Percentiles rank a stretch among this genome's conserved stretches.
These are phyloP conservation scores for Caenorhabditis sp. DNA, from an alignment of 2,888 invertebrate genomes.

Conservation along the genomic window DNA sequence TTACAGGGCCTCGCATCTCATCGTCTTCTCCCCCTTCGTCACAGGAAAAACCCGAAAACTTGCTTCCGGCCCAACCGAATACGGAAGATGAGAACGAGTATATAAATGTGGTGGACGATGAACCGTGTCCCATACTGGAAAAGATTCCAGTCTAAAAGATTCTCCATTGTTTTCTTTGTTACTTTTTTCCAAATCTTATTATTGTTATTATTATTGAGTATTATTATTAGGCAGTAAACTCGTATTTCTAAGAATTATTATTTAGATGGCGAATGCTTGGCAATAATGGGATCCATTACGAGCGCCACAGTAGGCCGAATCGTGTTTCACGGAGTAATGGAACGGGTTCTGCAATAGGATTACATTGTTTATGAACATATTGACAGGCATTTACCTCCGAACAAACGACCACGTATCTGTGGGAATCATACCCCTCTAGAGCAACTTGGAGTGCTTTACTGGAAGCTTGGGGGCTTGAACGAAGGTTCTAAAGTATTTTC, in stretches of 20 bases:
- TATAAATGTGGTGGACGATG: conserved; percentile 36
- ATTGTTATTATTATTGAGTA: conserved; percentile 6
- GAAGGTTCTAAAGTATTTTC: conserved; percentile 30
- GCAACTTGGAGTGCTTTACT: conserved; percentile 36
- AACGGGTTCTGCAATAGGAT: conserved; percentile 23
- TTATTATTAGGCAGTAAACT: neutral
- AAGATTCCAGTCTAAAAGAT: neutral
- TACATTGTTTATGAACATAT: neutral
- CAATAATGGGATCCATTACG: conserved; percentile 56
- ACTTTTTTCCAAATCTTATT: no score
- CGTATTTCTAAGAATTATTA: no score
- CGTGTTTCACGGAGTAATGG: conserved; percentile 43
- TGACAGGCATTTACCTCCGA: conserved; percentile 28
- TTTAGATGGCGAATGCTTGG: conserved; percentile 55
- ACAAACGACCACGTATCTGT: conserved; percentile 51
- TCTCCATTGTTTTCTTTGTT: neutral
- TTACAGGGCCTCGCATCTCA: no score
- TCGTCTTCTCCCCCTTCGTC: no score
- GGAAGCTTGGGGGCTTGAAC: conserved; percentile 14
- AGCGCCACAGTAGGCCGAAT: conserved; percentile 56
- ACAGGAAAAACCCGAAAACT: no score
- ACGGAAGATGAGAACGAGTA: conserved; percentile 22
- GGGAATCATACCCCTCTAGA: conserved; percentile 31
- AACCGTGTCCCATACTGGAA: conserved; percentile 6
- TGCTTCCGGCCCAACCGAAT: no score